These are phyloP conservation scores for Graphium colonna DNA, from an alignment of 2,888 invertebrate species.

Conservation along the genomic window DNA sequence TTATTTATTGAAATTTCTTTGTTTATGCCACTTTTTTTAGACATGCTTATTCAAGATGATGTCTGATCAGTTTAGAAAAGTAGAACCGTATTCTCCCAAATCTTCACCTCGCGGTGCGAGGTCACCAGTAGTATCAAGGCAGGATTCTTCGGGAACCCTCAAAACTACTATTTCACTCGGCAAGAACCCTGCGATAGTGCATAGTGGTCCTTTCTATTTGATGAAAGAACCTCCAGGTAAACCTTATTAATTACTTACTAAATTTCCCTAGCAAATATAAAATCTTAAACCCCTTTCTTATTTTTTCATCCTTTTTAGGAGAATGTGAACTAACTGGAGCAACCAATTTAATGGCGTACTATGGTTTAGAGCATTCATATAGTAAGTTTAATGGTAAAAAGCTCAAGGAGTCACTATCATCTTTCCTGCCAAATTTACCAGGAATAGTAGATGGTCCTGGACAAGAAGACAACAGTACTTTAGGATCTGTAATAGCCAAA, in stretches of 20 bases:
- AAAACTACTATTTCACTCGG: conserved; percentile 98
- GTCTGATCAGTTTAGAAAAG: conserved; percentile 95
- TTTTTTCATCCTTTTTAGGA: conserved; percentile 72
- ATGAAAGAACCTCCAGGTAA: conserved; percentile 97
- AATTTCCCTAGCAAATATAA: not conserved
- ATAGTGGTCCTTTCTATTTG: conserved; percentile 98
- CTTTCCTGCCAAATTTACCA: conserved; percentile 96
- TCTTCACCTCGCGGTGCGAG: conserved; percentile 95
- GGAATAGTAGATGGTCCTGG: conserved; percentile 97
- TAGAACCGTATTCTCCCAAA: conserved; percentile 96
- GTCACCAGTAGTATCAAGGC: conserved; percentile 96
- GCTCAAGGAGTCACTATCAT: conserved; percentile 95
- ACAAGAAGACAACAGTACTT: conserved; percentile 90
- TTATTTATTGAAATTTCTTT: conserved; percentile 60
- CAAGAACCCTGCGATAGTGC: conserved; percentile 97
- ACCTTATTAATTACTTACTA: conserved; percentile 16
- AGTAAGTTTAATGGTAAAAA: conserved; percentile 99
- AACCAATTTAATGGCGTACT: conserved; percentile 97
- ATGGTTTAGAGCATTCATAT: conserved; percentile 97
- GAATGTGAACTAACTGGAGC: conserved; percentile 97
- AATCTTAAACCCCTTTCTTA: not conserved
- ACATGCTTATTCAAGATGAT: conserved; percentile 88
- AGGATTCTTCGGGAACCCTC: conserved; percentile 97
- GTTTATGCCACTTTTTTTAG: conserved; percentile 56
- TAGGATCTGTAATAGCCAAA: conserved; percentile 96